Evolutionary conservation across 2,113 vertebrate genomes (phyloP).

Genomic region (Hystrix cristata): DNA sequence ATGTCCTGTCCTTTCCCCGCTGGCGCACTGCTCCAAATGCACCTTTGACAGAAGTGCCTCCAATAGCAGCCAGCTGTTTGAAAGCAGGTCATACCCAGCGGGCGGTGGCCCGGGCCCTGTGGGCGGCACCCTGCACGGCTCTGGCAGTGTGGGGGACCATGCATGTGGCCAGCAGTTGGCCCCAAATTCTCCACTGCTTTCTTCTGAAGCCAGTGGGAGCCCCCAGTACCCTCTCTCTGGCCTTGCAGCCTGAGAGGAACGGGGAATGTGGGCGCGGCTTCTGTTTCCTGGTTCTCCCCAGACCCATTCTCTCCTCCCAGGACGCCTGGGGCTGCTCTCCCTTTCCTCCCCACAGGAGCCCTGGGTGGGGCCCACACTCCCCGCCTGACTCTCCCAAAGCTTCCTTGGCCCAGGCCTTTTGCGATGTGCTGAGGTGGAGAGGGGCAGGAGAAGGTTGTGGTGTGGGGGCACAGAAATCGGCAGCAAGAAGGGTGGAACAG

Average conservation of each 20-base stretch:
- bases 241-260: neutral
- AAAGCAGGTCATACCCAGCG: neutral
- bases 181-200: neutral
- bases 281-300: neutral
- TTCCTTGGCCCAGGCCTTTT: neutral
- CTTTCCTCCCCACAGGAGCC: neutral
- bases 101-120: neutral
- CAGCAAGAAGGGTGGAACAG: neutral
- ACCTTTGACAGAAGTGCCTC: neutral
- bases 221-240: neutral
- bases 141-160: neutral
- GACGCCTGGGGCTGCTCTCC: neutral
- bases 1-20: neutral
- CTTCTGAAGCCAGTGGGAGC: neutral
- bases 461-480: neutral
- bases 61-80: neutral
- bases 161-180: neutral
- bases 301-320: neutral
- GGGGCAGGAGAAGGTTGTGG: accelerated
- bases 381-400: neutral
- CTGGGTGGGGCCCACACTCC: neutral
- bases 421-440: too few species aligned
- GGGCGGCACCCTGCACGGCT: neutral
- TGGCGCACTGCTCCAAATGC: neutral
- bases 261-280: neutral